Conservation (phyloP, 1,140 invertebrate species). For the Cryptotermes secundus region DNA sequence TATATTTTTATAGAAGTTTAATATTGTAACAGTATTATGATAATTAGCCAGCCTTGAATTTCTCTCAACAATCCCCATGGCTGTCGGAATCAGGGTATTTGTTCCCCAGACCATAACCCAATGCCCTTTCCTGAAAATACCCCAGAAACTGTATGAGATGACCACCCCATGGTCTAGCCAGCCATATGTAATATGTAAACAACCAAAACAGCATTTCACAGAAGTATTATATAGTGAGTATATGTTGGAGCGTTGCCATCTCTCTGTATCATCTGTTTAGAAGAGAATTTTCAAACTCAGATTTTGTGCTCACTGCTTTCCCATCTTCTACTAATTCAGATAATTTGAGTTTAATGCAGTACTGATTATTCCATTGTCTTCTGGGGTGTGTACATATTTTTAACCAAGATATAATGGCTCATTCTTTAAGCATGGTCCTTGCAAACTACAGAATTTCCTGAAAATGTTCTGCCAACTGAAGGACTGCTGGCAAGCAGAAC, state of each 20-base stretch:
- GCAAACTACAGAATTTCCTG: too few species aligned
- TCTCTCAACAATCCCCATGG: slow-evolving; percentile 18
- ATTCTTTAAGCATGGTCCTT: too few species aligned
- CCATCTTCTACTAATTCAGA: too few species aligned
- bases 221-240: background rate
- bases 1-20: slow-evolving; percentile 2
- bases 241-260: background rate
- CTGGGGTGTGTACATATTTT: too few species aligned
- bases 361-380: too few species aligned
- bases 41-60: slow-evolving; percentile 16
- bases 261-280: background rate
- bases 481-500: too few species aligned
- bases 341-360: too few species aligned
- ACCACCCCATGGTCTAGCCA: slow-evolving; percentile 9
- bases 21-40: slow-evolving; percentile 15
- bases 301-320: background rate
- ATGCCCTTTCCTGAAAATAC: background rate
- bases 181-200: slow-evolving; percentile 17
- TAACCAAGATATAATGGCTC: too few species aligned
- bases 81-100: slow-evolving; percentile 18
- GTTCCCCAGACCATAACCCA: background rate
- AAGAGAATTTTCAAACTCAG: background rate
- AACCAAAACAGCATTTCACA: background rate
- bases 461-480: too few species aligned
- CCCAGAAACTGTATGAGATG: slow-evolving; percentile 14